Base-by-base conservation (phyloP, 2,113 vertebrate genomes). In the Sturnus vulgaris region DNA sequence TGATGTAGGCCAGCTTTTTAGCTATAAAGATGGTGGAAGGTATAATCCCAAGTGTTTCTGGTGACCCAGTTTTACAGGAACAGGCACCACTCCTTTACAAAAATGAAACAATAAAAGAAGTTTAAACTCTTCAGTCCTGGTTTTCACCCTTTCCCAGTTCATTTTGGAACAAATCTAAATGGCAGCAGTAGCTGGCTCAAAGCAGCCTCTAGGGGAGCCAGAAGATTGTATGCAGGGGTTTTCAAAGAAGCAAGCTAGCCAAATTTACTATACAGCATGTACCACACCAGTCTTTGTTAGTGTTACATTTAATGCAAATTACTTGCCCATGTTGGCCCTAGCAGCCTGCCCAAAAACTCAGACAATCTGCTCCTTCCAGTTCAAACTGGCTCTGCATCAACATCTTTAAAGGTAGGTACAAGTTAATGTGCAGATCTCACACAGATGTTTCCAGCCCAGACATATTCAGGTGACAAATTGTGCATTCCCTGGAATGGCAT, bases 121-220 rank as follows among this genome's bases (percentile, higher is more conserved):
- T 59, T 86, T 57, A 88, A 91, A 82, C 27, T 42, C 47, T 86
- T 90, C 30, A 0, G 31, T 85, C 55, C 35, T 44, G 28, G 28
- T 81, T 82, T 91, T 84, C 21, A 11, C 73, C 49, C 21, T 42
- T 35, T 30, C 86, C 53, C 66, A 87, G 4, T 21, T 52, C 33
- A 40, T 52, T 93, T 80, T 49, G 88, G 50, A 77, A 83, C 56
- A 66, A 80, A 81, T 40, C 33, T 39, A 57, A 55, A 39, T 28
- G 82, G 64, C 55, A 80, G 47, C 56, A 77, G 56, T 13, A 82
- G 53, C 3, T 85, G 81, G 44, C 76, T 75, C 64, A 77, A 88
- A 92, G 68, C 88, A 88, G 88, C 94, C 92, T 93, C 91, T 96
- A 86, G 92, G 88, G 92, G 86, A 95, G 88, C 92, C 76, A 86